These are phyloP conservation scores for Phrynocephalus vlangalii DNA, from an alignment of 2,797 vertebrate species.

Conservation along the genomic window DNA sequence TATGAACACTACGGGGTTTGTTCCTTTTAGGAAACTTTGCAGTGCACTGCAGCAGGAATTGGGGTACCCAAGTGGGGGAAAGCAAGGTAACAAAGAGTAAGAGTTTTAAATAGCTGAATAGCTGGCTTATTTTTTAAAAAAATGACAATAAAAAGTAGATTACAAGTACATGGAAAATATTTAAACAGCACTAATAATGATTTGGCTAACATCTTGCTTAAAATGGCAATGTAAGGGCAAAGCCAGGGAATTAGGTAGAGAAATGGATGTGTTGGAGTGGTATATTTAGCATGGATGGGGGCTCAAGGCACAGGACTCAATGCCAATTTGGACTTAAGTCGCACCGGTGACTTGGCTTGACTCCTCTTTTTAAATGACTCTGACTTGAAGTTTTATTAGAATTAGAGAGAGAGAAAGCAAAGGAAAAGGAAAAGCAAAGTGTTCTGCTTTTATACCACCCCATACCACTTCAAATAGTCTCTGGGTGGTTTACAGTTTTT, in stretches of 20 bases:
- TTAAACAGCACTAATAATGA: background rate
- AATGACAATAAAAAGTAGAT: background rate
- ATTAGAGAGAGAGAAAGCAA: no score
- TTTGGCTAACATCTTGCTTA: background rate
- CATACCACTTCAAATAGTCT: no score
- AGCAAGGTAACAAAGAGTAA: background rate
- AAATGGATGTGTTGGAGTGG: background rate
- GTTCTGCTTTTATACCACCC: no score
- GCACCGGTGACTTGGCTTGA: no score
- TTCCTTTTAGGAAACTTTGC: background rate
- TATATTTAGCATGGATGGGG: no score
- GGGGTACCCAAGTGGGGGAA: background rate
- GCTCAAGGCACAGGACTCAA: no score
- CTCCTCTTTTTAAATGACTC: no score
- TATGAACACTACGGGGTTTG: no score
- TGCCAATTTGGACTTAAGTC: no score
- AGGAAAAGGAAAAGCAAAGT: no score
- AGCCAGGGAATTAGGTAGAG: background rate
- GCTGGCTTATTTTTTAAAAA: background rate
- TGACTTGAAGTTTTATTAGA: no score
- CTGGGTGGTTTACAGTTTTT: no score
- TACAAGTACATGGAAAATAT: background rate
- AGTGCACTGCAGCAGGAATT: background rate
- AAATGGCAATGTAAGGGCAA: background rate
- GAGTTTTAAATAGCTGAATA: background rate